A percentile compares a stretch with the other conserved stretches of the same genome.
Conservation (phyloP, 2,113 vertebrate genomes). For the Megalops atlanticus region DNA sequence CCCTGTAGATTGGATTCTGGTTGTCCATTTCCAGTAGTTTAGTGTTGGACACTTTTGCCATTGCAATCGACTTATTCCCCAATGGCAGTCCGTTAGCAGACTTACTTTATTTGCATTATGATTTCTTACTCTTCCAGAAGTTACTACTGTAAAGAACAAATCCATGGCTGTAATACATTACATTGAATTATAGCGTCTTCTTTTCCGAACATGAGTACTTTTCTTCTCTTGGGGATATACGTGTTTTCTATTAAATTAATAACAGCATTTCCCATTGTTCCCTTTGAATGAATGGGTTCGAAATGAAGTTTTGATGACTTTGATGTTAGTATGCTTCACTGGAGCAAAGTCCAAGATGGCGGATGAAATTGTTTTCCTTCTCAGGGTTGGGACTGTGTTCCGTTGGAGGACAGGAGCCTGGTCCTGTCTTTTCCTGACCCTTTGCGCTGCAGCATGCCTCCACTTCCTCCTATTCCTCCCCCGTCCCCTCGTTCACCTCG, state of each 20-base stretch:
- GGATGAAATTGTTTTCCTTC: slow-evolving; percentile 19
- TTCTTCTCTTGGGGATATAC: too few species aligned
- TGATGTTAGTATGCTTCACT: too few species aligned
- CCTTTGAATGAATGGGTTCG: too few species aligned
- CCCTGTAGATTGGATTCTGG: neutral
- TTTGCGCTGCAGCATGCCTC: slow-evolving; percentile 65
- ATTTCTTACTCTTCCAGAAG: neutral
- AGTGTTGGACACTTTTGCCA: neutral
- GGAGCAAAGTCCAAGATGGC: too few species aligned
- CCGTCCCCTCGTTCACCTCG: slow-evolving; percentile 37
- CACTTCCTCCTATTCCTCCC: slow-evolving; percentile 45
- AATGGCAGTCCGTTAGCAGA: neutral
- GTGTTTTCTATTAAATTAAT: too few species aligned
- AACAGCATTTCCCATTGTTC: too few species aligned
- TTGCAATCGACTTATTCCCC: neutral
- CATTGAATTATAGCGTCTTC: too few species aligned
- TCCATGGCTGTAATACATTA: neutral
- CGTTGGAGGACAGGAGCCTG: slow-evolving; percentile 83
- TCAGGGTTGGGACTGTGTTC: slow-evolving; percentile 81
- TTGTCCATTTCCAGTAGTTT: neutral
- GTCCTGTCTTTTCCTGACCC: slow-evolving; percentile 83
- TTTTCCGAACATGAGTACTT: too few species aligned
- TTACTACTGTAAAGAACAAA: neutral
- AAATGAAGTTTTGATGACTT: too few species aligned
- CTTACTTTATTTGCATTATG: neutral